Evolutionary conservation across 2,888 invertebrate species (phyloP).

Genomic region (Fabriciana adippe): DNA sequence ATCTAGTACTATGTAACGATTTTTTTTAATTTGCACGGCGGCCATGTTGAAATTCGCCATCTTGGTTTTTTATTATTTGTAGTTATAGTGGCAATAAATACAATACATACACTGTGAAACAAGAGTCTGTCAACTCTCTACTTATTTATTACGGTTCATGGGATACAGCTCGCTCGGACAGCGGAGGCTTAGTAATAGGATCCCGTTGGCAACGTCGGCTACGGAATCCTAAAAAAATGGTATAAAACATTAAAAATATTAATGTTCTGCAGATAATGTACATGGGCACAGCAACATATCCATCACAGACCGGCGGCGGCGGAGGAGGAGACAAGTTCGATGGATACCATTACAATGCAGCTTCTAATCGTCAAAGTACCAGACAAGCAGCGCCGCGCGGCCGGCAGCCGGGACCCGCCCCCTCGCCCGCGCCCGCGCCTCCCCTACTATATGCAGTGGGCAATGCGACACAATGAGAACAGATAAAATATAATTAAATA

Average conservation of each 20-base stretch:
- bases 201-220: too few relatives aligned
- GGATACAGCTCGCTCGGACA: too few relatives aligned
- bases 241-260: not conserved
- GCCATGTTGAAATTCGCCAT: too few relatives aligned
- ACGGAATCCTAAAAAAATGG: not conserved
- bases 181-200: too few relatives aligned
- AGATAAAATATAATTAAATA: not conserved
- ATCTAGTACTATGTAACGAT: too few relatives aligned
- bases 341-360: constrained; percentile 78
- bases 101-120: too few relatives aligned
- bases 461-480: constrained; percentile 56
- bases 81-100: too few relatives aligned
- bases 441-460: constrained; percentile 49
- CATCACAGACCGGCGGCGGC: constrained; percentile 50
- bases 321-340: constrained; percentile 65
- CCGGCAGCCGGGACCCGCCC: constrained; percentile 47
- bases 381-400: constrained; percentile 64
- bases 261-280: constrained; percentile 65
- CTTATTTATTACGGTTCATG: too few relatives aligned
- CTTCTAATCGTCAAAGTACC: constrained; percentile 70
- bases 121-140: too few relatives aligned
- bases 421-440: constrained; percentile 50
- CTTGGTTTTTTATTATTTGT: too few relatives aligned
- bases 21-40: too few relatives aligned
- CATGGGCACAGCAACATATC: constrained; percentile 75